Evolutionary conservation across 2,797 vertebrate genomes (phyloP).

Genomic region (Alauda arvensis): DNA sequence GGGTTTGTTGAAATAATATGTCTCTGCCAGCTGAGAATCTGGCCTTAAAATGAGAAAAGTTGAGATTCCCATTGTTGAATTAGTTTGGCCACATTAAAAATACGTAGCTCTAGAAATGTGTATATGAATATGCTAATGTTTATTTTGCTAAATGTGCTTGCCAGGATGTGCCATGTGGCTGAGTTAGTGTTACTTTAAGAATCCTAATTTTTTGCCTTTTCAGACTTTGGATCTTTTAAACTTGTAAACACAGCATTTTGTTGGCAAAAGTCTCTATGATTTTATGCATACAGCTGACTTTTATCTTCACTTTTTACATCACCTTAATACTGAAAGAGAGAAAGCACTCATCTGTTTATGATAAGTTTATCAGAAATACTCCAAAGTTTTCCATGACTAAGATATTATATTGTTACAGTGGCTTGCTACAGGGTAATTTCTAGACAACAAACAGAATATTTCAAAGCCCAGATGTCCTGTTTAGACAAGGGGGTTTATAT

Average conservation of each 20-base stretch:
- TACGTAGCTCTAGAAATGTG: slow-evolving; percentile 52
- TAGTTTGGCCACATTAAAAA: slow-evolving; percentile 60
- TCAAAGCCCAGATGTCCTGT: slow-evolving; percentile 67
- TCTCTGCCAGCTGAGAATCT: slow-evolving; percentile 56
- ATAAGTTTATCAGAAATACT: slow-evolving; percentile 55
- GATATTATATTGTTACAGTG: slow-evolving; percentile 55
- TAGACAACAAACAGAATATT: slow-evolving; percentile 61
- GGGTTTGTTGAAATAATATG: slow-evolving; percentile 41
- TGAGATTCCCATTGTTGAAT: slow-evolving; percentile 59
- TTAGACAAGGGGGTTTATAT: slow-evolving; percentile 66
- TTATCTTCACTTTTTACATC: slow-evolving; percentile 57
- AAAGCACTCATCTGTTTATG: slow-evolving; percentile 47
- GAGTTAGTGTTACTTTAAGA: slow-evolving; percentile 58
- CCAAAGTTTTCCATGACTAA: slow-evolving; percentile 49
- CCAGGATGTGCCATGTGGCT: slow-evolving; percentile 57
- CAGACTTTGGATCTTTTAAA: slow-evolving; percentile 62
- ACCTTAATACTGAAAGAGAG: slow-evolving; percentile 54
- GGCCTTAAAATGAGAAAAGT: slow-evolving; percentile 44
- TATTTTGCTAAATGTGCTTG: slow-evolving; percentile 47
- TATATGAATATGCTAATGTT: slow-evolving; percentile 63
- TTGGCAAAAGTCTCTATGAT: slow-evolving; percentile 17
- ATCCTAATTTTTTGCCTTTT: slow-evolving; percentile 58
- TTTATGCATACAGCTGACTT: slow-evolving; percentile 58
- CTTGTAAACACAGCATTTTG: slow-evolving; percentile 56
- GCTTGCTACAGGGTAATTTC: slow-evolving; percentile 46